phyloP scores from a whole-genome alignment of 2,113 vertebrate genomes.

The Odontesthes bonariensis region DNA sequence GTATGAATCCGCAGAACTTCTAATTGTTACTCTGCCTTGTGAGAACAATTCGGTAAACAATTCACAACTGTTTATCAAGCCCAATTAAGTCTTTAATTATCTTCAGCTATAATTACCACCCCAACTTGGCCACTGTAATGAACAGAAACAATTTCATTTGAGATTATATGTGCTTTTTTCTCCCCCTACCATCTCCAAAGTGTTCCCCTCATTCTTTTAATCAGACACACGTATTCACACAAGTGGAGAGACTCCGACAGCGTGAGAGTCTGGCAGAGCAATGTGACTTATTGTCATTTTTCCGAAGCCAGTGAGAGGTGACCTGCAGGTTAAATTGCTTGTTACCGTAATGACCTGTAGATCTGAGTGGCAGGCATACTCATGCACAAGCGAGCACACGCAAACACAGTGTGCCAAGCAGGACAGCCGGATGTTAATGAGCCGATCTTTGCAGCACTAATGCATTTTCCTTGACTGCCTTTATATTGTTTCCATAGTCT shows the following conservation, averaged over 20 bases:
- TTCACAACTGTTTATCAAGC: constrained; percentile 70
- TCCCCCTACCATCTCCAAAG: constrained; percentile 6
- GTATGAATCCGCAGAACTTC: constrained; percentile 55
- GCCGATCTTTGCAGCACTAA: constrained; percentile 63
- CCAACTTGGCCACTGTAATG: constrained; percentile 51
- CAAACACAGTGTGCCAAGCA: constrained; percentile 34
- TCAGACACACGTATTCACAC: constrained; percentile 35
- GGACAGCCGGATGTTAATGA: constrained; percentile 67
- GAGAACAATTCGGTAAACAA: constrained; percentile 70
- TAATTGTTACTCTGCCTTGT: constrained; percentile 56
- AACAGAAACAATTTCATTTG: constrained; percentile 61
- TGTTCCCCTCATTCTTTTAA: constrained; percentile 22
- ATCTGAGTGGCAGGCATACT: constrained; percentile 32
- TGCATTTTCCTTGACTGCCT: constrained; percentile 63
- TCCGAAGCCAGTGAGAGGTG: constrained; percentile 62
- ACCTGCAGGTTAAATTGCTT: constrained; percentile 70
- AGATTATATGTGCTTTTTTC: constrained; percentile 15
- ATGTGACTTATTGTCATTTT: constrained; percentile 52
- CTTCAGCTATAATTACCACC: constrained; percentile 61
- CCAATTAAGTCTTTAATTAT: constrained; percentile 72
- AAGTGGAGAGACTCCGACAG: constrained; percentile 27
- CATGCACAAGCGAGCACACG: background rate
- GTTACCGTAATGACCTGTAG: constrained; percentile 75
- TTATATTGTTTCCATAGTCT: constrained; percentile 49
- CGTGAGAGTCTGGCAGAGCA: constrained; percentile 20